Evolutionary conservation across 2,888 invertebrate genomes (phyloP).

Genomic region (Hydroisotoma schaefferi): DNA sequence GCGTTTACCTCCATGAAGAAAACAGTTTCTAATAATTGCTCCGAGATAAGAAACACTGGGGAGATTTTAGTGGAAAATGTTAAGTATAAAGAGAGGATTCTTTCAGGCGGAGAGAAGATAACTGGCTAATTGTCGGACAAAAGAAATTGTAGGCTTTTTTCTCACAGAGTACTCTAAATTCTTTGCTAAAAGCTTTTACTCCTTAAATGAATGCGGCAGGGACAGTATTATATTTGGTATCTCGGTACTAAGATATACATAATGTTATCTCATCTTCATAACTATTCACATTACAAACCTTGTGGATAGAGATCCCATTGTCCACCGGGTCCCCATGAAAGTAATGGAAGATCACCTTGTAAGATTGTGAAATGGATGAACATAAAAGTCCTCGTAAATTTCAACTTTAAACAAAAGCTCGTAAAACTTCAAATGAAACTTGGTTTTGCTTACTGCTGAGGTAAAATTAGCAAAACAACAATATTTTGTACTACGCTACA

Average conservation of each 20-base stretch:
- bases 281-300: too few species aligned
- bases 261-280: too few species aligned
- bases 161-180: constrained; percentile 8
- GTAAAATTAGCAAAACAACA: constrained; percentile 9
- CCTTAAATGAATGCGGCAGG: neutral
- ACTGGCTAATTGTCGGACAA: neutral
- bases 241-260: too few species aligned
- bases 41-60: too few species aligned
- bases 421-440: neutral
- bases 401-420: constrained; percentile 2
- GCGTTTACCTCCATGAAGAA: too few species aligned
- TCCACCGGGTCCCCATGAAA: neutral
- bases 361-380: neutral
- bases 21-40: too few species aligned
- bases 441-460: neutral
- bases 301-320: too few species aligned
- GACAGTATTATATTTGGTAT: too few species aligned
- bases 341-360: neutral
- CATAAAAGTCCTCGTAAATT: constrained; percentile 6
- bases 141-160: too few species aligned
- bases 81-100: neutral
- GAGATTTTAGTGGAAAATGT: too few species aligned
- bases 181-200: constrained; percentile 10
- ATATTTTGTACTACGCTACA: too few species aligned
- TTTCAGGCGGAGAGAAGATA: neutral